Base-by-base conservation (phyloP, 2,888 invertebrate species). In the Spisula solida region DNA sequence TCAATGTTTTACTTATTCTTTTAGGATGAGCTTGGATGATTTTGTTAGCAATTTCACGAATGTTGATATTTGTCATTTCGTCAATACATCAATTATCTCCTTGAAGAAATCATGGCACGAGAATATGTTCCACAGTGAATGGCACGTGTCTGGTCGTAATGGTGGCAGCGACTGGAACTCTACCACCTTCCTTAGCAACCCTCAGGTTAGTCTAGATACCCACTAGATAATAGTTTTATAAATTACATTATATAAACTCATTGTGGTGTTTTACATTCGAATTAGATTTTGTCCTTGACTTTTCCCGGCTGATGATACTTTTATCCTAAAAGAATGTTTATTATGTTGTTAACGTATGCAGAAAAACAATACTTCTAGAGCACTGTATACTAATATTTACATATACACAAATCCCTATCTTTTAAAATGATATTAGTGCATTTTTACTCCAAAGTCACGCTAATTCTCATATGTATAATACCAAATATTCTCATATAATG, bases 11-110 rank as follows among this genome's bases (percentile, higher is more conserved):
- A 51, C 6, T 51, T 5, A 1, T 51, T 12, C 12, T 12, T 51
- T 51, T 93, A 97, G 97, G 97, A 97, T 97, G 97, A 97, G 97
- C 0, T 97, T 97, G 94, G 97, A 97, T 83, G 97, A 97, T 94
- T 97, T 97, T 93, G 96, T 97, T 56, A 95, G 95, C 31, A 96
- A 97, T 92, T 97, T 97, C 95, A 97, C 97, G 1, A 97, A 97
- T 93, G 96, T 97, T 51, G 97, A 97, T 85, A 97, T 97, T 51
- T 97, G 97, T 90, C 97, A 97, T 89, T 96, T 97, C 88, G 97
- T 97, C 91, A 97, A 97, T 95, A 97, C 97, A 1, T 97, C 97
- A 66, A 95, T 97, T 85, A 97, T 97, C 93, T 96, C 97, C 18
- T 93, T 97, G 41, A 96, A 96, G 83, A 97, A 97, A 92, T 96